A percentile compares a stretch with the other conserved stretches of the same genome.
phyloP scores from a whole-genome alignment of 2,113 vertebrate species.

The Lamprotornis superbus region DNA sequence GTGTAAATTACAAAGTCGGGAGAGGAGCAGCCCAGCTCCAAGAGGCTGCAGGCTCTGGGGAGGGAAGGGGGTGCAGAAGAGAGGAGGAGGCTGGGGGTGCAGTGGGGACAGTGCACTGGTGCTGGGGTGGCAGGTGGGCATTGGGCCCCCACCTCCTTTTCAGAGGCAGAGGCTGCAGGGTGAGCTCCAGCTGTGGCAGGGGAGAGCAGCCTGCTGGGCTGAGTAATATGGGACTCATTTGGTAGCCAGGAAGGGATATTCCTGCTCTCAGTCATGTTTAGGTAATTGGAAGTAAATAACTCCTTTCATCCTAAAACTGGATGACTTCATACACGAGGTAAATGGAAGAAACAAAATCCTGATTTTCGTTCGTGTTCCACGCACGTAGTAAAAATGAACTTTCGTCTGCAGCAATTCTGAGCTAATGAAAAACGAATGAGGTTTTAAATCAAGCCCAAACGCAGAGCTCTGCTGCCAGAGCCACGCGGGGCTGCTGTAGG shows the following conservation, averaged over 20 bases:
- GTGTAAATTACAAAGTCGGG: neutral
- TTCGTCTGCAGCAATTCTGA: constrained; percentile 62
- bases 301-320: neutral
- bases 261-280: neutral
- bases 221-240: neutral
- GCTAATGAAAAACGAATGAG: constrained; percentile 69
- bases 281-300: constrained; percentile 37
- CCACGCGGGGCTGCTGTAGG: neutral
- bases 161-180: neutral
- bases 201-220: neutral
- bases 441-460: constrained; percentile 62
- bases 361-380: constrained; percentile 4
- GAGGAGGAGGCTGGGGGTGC: neutral
- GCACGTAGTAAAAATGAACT: constrained; percentile 49
- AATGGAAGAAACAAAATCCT: constrained; percentile 31
- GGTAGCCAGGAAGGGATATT: neutral
- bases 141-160: neutral
- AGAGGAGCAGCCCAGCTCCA: neutral
- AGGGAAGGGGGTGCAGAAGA: neutral
- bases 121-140: neutral
- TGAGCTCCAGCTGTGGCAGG: rapidly evolving
- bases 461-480: constrained; percentile 7
- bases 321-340: neutral
- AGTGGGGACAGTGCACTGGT: rapidly evolving
- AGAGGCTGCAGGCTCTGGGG: neutral